These are phyloP conservation scores for Haliclystus octoradiatus DNA, from an alignment of 30 jellyfish, hydroid and myxozoan species.

Conservation along the genomic window DNA sequence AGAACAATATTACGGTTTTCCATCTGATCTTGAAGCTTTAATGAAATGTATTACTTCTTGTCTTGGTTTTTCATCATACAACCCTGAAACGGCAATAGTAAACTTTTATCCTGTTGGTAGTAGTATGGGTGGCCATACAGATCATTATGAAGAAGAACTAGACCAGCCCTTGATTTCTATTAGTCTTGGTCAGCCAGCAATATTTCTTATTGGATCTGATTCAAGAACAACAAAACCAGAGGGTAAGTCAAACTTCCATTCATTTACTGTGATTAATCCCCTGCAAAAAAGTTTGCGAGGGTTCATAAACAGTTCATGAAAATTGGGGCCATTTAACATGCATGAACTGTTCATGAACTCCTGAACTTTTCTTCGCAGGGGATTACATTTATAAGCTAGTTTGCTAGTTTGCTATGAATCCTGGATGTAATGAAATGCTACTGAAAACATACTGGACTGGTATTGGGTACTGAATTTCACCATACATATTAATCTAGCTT, in stretches of 20 bases:
- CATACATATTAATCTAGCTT: too few species aligned
- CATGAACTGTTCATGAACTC: too few species aligned
- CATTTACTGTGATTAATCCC: too few species aligned
- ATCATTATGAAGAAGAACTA: constrained; percentile 90
- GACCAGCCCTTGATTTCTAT: constrained; percentile 78
- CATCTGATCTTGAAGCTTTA: constrained; percentile 55
- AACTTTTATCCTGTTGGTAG: constrained; percentile 89
- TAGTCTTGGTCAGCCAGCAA: constrained; percentile 92
- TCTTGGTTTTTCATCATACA: constrained; percentile 42
- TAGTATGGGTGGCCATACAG: constrained; percentile 99
- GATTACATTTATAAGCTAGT: too few species aligned
- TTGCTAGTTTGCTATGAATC: too few species aligned
- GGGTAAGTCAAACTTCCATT: constrained; percentile 44
- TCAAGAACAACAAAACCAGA: constrained; percentile 76
- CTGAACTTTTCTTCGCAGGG: too few species aligned
- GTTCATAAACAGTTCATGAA: too few species aligned
- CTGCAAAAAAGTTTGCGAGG: too few species aligned
- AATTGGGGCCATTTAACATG: too few species aligned
- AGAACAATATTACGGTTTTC: constrained; percentile 86
- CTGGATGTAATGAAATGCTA: too few species aligned
- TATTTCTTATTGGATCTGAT: constrained; percentile 79
- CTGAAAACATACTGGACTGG: too few species aligned
- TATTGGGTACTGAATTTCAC: too few species aligned
- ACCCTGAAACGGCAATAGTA: constrained; percentile 86
- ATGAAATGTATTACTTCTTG: constrained; percentile 48